A percentile compares a stretch with the other conserved stretches of the same genome.
Conservation (phyloP, 2,888 invertebrate genomes). For the Thera obeliscata region DNA sequence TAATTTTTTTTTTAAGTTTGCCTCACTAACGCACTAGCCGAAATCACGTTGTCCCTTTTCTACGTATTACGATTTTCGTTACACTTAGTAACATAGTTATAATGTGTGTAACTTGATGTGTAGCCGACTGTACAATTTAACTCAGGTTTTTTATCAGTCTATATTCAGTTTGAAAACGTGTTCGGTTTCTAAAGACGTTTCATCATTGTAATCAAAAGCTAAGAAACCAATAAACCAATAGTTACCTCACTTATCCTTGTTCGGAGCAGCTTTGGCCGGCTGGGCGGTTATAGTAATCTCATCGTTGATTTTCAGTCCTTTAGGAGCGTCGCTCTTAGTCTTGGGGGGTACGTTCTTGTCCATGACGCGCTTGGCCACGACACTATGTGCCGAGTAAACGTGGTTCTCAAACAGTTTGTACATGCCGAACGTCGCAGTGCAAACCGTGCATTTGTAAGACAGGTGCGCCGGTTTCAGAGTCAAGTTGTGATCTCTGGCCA, state of each 20-base stretch:
- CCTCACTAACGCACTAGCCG: too few species aligned
- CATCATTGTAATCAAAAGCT: not conserved
- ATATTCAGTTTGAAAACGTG: too few species aligned
- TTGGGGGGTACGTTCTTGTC: slow-evolving; percentile 67
- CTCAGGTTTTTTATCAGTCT: too few species aligned
- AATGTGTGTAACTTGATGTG: too few species aligned
- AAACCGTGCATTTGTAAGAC: slow-evolving; percentile 97
- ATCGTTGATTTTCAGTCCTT: slow-evolving; percentile 93
- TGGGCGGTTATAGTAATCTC: slow-evolving; percentile 96
- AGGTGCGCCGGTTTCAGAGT: slow-evolving; percentile 96
- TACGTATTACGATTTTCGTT: too few species aligned
- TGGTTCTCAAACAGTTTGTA: slow-evolving; percentile 97
- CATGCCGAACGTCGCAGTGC: slow-evolving; percentile 97
- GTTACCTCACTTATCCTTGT: slow-evolving; percentile 61
- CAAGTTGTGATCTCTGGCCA: slow-evolving; percentile 95
- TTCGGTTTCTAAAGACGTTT: not conserved
- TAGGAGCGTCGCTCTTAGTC: slow-evolving; percentile 60
- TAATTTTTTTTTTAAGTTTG: too few species aligned
- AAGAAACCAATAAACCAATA: not conserved
- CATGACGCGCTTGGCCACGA: slow-evolving; percentile 90
- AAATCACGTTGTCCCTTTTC: too few species aligned
- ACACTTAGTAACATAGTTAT: too few species aligned
- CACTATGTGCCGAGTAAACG: slow-evolving; percentile 96
- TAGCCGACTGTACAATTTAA: too few species aligned
- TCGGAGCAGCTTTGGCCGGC: slow-evolving; percentile 80